phyloP scores from a whole-genome alignment of 2,888 invertebrate genomes.

The Drosophila recens region DNA sequence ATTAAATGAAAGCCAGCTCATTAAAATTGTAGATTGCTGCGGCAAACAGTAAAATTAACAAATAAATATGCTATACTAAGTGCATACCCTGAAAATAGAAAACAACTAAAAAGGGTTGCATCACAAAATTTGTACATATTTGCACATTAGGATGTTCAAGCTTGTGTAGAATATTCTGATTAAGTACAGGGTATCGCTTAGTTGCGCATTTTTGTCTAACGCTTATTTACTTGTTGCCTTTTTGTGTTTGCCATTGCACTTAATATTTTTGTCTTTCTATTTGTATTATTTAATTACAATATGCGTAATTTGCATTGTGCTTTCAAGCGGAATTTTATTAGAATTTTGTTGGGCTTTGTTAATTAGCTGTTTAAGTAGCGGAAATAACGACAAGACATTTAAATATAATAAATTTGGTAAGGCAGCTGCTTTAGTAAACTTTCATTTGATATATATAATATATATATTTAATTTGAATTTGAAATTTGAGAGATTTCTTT shows the following conservation, averaged over 20 bases:
- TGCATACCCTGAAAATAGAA: background rate
- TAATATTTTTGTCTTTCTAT: constrained; percentile 28
- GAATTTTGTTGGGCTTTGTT: constrained; percentile 11
- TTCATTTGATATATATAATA: background rate
- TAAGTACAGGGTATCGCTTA: background rate
- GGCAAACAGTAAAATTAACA: constrained; percentile 27
- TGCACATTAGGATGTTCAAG: background rate
- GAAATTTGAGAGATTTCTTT: no score
- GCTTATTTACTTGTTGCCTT: constrained; percentile 1
- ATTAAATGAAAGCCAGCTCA: constrained; percentile 56
- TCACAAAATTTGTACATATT: background rate
- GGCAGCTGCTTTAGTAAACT: background rate
- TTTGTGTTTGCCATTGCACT: constrained; percentile 9
- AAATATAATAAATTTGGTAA: background rate
- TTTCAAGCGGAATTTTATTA: constrained; percentile 10
- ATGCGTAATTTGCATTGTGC: constrained; percentile 8
- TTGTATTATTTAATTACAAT: constrained; percentile 20
- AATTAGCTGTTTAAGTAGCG: constrained; percentile 28
- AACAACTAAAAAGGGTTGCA: no score
- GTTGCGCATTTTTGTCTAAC: background rate
- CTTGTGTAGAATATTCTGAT: background rate
- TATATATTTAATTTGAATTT: no score
- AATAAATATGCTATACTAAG: constrained; percentile 35
- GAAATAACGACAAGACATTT: background rate
- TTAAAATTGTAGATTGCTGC: constrained; percentile 40